Conservation (phyloP, 2,888 invertebrate genomes). For the Rhamphomyia laevipes region DNA sequence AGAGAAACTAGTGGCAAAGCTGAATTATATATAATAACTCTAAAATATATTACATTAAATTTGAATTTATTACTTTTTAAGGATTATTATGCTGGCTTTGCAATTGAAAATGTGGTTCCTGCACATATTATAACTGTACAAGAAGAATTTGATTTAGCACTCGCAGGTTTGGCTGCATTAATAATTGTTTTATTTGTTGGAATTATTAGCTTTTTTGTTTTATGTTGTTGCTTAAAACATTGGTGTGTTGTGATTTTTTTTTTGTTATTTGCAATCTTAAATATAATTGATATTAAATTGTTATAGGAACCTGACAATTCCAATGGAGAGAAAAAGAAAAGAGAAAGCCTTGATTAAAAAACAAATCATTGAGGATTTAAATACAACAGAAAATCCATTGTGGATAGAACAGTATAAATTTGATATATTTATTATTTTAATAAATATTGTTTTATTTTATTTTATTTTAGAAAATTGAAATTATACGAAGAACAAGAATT, state of each 20-base stretch:
- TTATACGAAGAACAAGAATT: conserved; percentile 86
- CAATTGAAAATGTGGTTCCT: conserved; percentile 62
- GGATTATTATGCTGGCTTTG: conserved; percentile 56
- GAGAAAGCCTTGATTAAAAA: conserved; percentile 67
- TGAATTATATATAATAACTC: neutral
- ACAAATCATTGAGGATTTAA: conserved; percentile 71
- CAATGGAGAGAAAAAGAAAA: conserved; percentile 69
- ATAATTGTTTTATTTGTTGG: conserved; percentile 77
- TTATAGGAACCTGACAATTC: conserved; percentile 62
- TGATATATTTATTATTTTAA: conserved; percentile 1
- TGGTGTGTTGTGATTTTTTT: conserved; percentile 42
- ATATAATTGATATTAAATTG: neutral
- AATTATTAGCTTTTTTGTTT: conserved; percentile 71
- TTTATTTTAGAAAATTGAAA: conserved; percentile 55
- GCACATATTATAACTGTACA: conserved; percentile 52
- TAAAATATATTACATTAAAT: neutral
- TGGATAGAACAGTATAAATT: conserved; percentile 76
- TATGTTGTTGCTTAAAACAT: conserved; percentile 78
- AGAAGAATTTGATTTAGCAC: conserved; percentile 73
- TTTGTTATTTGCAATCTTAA: neutral
- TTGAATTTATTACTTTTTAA: conserved; percentile 21
- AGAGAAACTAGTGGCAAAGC: no score
- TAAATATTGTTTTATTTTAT: conserved; percentile 5
- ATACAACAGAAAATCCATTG: conserved; percentile 82
- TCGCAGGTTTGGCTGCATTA: conserved; percentile 74